Percentiles rank a stretch among this genome's conserved stretches.
Conservation (phyloP, 2,888 invertebrate genomes). For the Eurytoma adleriae region DNA sequence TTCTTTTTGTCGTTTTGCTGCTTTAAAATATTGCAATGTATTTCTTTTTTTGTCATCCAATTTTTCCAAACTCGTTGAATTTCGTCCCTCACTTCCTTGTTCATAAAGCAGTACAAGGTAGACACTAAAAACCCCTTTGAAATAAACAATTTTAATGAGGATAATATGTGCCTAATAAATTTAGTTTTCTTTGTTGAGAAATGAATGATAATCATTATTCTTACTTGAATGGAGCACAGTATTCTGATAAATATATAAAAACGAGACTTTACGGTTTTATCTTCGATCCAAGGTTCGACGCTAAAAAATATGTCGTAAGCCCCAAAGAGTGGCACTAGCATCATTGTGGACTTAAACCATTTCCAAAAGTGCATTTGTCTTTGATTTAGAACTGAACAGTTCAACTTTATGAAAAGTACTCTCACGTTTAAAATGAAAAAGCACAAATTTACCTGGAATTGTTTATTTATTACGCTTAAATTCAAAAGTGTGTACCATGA, state of each 20-base stretch:
- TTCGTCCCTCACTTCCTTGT: conserved; percentile 39
- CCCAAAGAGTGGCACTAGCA: conserved; percentile 46
- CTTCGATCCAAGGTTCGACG: conserved; percentile 27
- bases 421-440: conserved; percentile 34
- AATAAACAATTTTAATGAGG: background rate
- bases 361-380: conserved; percentile 41
- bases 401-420: conserved; percentile 43
- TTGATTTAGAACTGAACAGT: conserved; percentile 24
- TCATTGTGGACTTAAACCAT: conserved; percentile 45
- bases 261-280: conserved; percentile 9
- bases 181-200: too few relatives aligned
- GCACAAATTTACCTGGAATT: conserved; percentile 39
- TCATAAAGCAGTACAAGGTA: conserved; percentile 34
- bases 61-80: conserved; percentile 27
- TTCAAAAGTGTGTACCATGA: too few relatives aligned
- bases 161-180: too few relatives aligned
- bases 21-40: conserved; percentile 13
- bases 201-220: too few relatives aligned
- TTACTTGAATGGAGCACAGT: conserved; percentile 35
- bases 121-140: conserved; percentile 27
- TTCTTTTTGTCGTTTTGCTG: background rate
- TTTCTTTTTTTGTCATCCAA: conserved; percentile 43
- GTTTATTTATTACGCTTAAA: too few relatives aligned
- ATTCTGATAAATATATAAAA: conserved; percentile 12
- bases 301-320: conserved; percentile 37